Conservation (phyloP, 2,113 vertebrate genomes). For the Choloepus hoffmanni region DNA sequence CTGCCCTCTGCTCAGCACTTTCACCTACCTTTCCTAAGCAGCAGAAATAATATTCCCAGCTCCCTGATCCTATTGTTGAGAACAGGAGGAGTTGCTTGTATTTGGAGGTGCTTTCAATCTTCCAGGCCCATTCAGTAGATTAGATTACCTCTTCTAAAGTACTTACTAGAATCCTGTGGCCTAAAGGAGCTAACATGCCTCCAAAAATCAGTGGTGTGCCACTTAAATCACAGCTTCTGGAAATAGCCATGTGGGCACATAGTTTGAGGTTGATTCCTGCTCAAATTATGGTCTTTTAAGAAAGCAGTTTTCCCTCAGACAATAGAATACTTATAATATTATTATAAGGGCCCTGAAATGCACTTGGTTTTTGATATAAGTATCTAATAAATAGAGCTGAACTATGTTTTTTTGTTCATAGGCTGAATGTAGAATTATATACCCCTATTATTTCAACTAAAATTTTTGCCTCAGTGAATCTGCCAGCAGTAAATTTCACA, state of each 20-base stretch:
- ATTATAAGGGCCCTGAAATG: neutral
- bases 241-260: conserved; percentile 1
- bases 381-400: conserved; percentile 38
- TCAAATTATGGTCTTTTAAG: conserved; percentile 33
- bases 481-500: conserved; percentile 8
- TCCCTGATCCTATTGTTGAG: conserved; percentile 59
- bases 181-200: conserved; percentile 54
- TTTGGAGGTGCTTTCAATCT: conserved; percentile 73
- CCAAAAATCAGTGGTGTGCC: conserved; percentile 4
- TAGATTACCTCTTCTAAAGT: conserved; percentile 77
- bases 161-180: conserved; percentile 80
- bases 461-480: conserved; percentile 38
- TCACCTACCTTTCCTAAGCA: conserved; percentile 72
- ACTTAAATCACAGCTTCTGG: conserved; percentile 67
- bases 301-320: neutral
- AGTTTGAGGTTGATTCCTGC: conserved; percentile 24
- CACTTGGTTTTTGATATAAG: neutral
- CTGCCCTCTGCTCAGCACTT: conserved; percentile 71
- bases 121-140: conserved; percentile 68
- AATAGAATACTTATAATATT: conserved; percentile 26
- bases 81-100: conserved; percentile 56
- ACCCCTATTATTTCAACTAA: conserved; percentile 54
- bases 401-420: conserved; percentile 34
- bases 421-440: conserved; percentile 65
- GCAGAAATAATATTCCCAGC: conserved; percentile 77